Conservation (phyloP, 2,797 vertebrate species). For the Myiothlypis chrysogaster region DNA sequence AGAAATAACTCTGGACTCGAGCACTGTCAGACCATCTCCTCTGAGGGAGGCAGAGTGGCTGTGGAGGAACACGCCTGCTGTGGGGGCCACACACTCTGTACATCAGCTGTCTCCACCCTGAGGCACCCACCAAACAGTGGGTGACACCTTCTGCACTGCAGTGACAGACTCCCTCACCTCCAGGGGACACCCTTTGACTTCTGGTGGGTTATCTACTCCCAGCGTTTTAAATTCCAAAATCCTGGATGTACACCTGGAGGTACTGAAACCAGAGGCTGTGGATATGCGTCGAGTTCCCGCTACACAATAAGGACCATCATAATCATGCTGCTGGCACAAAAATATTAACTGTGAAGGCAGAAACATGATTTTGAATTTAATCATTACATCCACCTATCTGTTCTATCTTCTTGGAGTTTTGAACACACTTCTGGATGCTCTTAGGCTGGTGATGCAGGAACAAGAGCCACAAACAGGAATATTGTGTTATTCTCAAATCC, state of each 20-base stretch:
- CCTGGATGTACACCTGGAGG: neutral
- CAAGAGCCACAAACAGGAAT: neutral
- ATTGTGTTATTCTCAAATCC: neutral
- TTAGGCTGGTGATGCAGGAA: neutral
- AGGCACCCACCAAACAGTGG: neutral
- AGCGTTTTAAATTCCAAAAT: neutral
- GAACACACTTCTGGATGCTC: neutral
- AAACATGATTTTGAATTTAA: neutral
- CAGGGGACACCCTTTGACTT: neutral
- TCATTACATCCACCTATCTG: neutral
- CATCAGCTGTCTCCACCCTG: neutral
- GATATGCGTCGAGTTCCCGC: neutral
- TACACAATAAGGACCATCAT: neutral
- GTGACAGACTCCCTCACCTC: neutral
- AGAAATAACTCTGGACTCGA: neutral
- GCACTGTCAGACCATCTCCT: neutral
- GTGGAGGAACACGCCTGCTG: neutral
- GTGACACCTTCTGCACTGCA: accelerated
- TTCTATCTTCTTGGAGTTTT: neutral
- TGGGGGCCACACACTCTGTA: neutral
- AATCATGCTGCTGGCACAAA: neutral
- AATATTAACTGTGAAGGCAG: neutral
- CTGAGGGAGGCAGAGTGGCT: neutral
- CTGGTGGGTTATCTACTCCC: neutral
- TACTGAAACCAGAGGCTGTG: neutral